phyloP scores from a whole-genome alignment of 2,113 vertebrate genomes.

The Motacilla alba region DNA sequence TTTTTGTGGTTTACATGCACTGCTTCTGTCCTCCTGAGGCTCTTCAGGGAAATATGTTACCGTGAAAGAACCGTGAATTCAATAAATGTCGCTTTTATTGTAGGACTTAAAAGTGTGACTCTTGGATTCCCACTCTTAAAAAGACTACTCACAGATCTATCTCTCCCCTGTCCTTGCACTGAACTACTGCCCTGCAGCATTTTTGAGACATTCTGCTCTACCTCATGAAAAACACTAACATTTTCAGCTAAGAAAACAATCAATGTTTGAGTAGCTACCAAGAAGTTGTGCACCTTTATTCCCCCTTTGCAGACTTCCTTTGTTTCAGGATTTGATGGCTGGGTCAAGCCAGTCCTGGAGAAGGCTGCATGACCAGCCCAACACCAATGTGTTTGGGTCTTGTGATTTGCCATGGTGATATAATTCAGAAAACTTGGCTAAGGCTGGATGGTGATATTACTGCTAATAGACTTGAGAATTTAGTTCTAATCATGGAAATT shows the following conservation, averaged over 20 bases:
- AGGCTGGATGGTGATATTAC: neutral
- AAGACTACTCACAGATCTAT: neutral
- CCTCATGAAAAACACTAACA: neutral
- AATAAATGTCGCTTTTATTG: neutral
- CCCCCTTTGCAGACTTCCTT: neutral
- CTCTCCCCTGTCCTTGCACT: neutral
- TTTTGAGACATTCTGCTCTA: neutral
- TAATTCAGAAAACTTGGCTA: neutral
- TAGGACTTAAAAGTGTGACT: neutral
- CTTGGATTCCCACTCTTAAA: neutral
- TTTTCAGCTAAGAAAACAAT: neutral
- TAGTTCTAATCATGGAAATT: neutral
- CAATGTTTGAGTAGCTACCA: neutral
- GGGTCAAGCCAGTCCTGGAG: neutral
- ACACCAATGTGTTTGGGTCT: neutral
- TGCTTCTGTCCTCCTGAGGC: neutral
- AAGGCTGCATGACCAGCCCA: neutral
- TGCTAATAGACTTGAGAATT: neutral
- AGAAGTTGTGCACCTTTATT: neutral
- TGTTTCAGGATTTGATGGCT: neutral
- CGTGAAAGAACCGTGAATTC: neutral
- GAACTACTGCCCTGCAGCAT: neutral
- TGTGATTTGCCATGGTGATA: neutral
- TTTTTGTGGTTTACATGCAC: neutral
- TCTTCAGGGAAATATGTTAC: neutral